A percentile compares a stretch with the other conserved stretches of the same genome.
Evolutionary conservation across 1,140 invertebrate species (phyloP).

Genomic region (Macrotrachela quadricornifera): DNA sequence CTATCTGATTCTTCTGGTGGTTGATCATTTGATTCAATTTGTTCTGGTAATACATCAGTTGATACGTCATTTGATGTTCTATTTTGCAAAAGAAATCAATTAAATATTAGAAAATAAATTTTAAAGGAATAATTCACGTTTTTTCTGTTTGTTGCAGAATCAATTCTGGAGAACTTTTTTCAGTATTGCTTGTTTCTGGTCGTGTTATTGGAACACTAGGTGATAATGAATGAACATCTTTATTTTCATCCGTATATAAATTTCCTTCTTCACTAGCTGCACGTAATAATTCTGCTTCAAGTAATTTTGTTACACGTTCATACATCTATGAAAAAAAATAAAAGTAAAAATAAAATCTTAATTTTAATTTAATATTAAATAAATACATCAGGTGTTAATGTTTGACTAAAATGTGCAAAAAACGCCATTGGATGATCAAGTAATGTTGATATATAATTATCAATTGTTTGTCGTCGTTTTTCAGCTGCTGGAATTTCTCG

Average conservation of each 20-base stretch:
- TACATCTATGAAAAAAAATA: slow-evolving; percentile 1
- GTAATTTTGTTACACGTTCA: slow-evolving; percentile 15
- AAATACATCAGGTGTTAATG: slow-evolving; percentile 24
- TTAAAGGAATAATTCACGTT: too few relatives aligned
- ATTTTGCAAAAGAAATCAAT: not conserved
- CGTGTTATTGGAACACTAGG: not conserved
- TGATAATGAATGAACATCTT: not conserved
- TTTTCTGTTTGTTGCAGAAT: too few relatives aligned
- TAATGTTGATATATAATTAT: slow-evolving; percentile 26
- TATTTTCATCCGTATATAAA: not conserved
- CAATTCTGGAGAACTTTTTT: too few relatives aligned
- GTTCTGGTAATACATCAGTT: not conserved
- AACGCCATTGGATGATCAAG: slow-evolving; percentile 27
- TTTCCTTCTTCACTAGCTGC: slow-evolving; percentile 19
- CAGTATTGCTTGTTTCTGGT: not conserved
- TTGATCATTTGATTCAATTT: too few relatives aligned
- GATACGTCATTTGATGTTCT: not conserved
- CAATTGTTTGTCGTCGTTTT: slow-evolving; percentile 21
- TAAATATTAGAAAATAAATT: too few relatives aligned
- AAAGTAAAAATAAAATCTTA: too few relatives aligned
- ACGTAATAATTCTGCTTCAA: slow-evolving; percentile 27
- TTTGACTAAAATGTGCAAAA: slow-evolving; percentile 28
- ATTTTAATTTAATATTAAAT: too few relatives aligned
- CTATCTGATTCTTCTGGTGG: not conserved
- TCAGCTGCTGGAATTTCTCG: slow-evolving; percentile 21